phyloP scores from a whole-genome alignment of 2,888 invertebrate genomes.

The Pollenia amentaria region DNA sequence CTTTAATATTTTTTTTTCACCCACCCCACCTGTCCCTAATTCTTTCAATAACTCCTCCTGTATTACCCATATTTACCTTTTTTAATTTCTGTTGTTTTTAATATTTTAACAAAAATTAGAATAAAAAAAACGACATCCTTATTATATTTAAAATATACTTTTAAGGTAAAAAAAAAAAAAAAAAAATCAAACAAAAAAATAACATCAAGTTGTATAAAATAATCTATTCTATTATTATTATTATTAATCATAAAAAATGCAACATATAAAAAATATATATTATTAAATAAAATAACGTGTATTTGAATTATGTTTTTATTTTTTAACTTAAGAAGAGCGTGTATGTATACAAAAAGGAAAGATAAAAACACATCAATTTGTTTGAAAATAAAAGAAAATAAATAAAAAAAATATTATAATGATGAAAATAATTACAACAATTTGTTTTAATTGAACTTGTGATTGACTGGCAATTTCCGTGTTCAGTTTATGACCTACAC shows the following conservation, averaged over 20 bases:
- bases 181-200: conserved; percentile 5
- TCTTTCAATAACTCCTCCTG: not conserved
- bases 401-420: conserved; percentile 48
- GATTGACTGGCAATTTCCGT: too few species aligned
- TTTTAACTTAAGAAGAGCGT: conserved; percentile 42
- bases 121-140: conserved; percentile 39
- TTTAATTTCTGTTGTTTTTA: conserved; percentile 68
- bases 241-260: conserved; percentile 53
- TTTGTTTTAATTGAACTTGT: not conserved
- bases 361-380: conserved; percentile 56
- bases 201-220: conserved; percentile 64
- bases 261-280: conserved; percentile 6
- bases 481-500: too few species aligned
- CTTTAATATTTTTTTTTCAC: conserved; percentile 25
- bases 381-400: conserved; percentile 55
- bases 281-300: conserved; percentile 37
- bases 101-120: conserved; percentile 64
- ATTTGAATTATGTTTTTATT: conserved; percentile 60
- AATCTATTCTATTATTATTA: conserved; percentile 55
- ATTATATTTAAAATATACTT: conserved; percentile 43
- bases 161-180: conserved; percentile 40
- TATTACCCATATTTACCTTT: not conserved
- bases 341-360: conserved; percentile 12
- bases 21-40: not conserved
- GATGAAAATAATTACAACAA: conserved; percentile 42